Conservation (phyloP, 2,113 vertebrate species). For the Thalassarche chlororhynchos region DNA sequence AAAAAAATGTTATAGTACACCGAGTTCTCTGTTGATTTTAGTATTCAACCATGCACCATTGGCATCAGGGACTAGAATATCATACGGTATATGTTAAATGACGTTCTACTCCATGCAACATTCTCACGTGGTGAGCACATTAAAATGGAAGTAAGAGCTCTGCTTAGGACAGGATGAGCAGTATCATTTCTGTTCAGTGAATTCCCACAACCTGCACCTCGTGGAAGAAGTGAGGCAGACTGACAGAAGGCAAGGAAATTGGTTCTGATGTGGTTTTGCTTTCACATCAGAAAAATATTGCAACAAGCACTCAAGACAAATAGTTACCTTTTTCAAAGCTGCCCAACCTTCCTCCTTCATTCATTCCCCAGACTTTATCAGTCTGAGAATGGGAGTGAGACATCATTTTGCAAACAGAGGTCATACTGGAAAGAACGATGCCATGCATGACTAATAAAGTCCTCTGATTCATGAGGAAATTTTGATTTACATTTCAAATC, state of each 20-base stretch:
- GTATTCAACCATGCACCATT: neutral
- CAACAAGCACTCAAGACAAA: constrained; percentile 59
- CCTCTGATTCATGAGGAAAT: constrained; percentile 45
- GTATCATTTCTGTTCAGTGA: neutral
- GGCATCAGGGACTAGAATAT: neutral
- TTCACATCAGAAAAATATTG: constrained; percentile 58
- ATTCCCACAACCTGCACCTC: neutral
- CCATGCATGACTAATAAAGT: constrained; percentile 55
- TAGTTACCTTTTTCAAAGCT: constrained; percentile 48
- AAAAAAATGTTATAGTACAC: neutral
- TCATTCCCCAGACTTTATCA: neutral
- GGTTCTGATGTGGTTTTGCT: constrained; percentile 35
- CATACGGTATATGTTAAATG: neutral
- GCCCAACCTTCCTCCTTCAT: constrained; percentile 21
- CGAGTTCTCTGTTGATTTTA: neutral
- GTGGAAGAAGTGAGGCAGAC: neutral
- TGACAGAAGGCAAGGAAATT: constrained; percentile 48
- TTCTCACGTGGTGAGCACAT: neutral
- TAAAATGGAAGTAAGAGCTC: constrained; percentile 33
- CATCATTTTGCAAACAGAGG: constrained; percentile 55
- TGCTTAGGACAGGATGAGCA: constrained; percentile 12
- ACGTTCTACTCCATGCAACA: constrained; percentile 9
- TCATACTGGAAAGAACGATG: constrained; percentile 45
- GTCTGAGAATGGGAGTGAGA: constrained; percentile 24
- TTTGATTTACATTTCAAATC: constrained; percentile 73